Base-by-base conservation (phyloP, 1,140 invertebrate species). In the Ptiloglossa arizonensis region DNA sequence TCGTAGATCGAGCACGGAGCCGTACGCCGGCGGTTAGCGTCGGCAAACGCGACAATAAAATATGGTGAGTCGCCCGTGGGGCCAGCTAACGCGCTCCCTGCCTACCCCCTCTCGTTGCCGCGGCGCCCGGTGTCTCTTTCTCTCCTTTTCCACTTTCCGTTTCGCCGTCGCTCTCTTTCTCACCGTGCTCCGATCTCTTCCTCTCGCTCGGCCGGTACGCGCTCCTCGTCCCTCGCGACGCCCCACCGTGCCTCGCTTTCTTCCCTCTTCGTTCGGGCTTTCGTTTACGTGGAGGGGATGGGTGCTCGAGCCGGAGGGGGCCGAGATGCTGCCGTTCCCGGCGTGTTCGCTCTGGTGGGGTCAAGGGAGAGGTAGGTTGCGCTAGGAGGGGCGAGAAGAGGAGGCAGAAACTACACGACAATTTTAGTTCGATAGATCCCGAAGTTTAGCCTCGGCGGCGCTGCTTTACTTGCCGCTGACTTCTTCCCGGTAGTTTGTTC, bases 401-500 rank as follows among this genome's bases (percentile, higher is more conserved):
- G 88, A 86, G 84, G 89, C 82, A 88, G 88, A 90, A 91, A 90
- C 89, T 91, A 91, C 91, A 92, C 87, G 87, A 91, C 90, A 91
- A 92, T 92, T 92, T 92, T 91, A 92, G 90, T 92, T 92, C 89
- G 89, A 92, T 89, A 89, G 88, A 92, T 91, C 85, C 87, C 82
- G 63, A 91, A 91, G 88, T 92, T 92, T 90, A 90, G 89, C 89
- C 82, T 82, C 85, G 89, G 89, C 86, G 89, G 89, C 90, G 91
- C 89, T 89, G 89, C 89, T 88, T 88, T 90, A 88, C 89, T 90
- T 87, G 89, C 86, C 87, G 85, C 88, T 91, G 90, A 91, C 89
- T 92, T 91, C 90, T 90, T 91, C 88, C 86, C 90, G 87, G 90
- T 91, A 92, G 91, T 92, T 92, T 92, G 91, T 92, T 90, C 88